phyloP scores from a whole-genome alignment of 2,888 invertebrate genomes.

The Scrobipalpa atriplicella region DNA sequence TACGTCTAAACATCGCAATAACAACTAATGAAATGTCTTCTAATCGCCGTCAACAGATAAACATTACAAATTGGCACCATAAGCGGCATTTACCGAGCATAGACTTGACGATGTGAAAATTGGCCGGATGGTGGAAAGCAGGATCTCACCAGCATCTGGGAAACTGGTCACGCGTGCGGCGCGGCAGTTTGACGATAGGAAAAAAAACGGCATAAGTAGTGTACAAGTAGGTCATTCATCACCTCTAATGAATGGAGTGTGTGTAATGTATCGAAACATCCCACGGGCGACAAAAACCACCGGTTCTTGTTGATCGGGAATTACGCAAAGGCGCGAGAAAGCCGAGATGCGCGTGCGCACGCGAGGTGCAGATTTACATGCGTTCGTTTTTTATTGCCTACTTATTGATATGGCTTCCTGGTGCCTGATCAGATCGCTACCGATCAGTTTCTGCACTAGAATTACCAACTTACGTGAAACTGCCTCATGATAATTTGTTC shows the following conservation, averaged over 20 bases:
- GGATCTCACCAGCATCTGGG: slow-evolving; percentile 2
- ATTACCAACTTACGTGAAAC: background rate
- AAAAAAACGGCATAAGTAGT: slow-evolving; percentile 15
- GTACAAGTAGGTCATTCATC: slow-evolving; percentile 17
- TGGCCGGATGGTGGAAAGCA: slow-evolving; percentile 7
- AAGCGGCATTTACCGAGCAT: background rate
- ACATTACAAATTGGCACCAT: slow-evolving; percentile 7
- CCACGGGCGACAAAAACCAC: slow-evolving; percentile 28
- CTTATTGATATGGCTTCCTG: slow-evolving; percentile 21
- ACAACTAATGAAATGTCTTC: background rate
- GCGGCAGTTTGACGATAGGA: background rate
- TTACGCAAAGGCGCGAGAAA: slow-evolving; percentile 32
- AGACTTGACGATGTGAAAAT: slow-evolving; percentile 16
- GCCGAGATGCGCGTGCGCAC: slow-evolving; percentile 27
- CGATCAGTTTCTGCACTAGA: background rate
- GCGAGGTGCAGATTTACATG: slow-evolving; percentile 24
- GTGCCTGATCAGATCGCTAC: slow-evolving; percentile 1
- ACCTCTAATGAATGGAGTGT: slow-evolving; percentile 9
- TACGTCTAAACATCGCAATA: background rate
- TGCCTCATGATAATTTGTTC: background rate
- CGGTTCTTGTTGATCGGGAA: slow-evolving; percentile 24
- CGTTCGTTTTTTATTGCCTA: slow-evolving; percentile 14
- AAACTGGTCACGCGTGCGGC: slow-evolving; percentile 22
- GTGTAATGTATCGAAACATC: slow-evolving; percentile 26
- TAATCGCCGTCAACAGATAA: background rate